phyloP scores from a whole-genome alignment of 1,140 invertebrate genomes.

The Mylabris phalerata region DNA sequence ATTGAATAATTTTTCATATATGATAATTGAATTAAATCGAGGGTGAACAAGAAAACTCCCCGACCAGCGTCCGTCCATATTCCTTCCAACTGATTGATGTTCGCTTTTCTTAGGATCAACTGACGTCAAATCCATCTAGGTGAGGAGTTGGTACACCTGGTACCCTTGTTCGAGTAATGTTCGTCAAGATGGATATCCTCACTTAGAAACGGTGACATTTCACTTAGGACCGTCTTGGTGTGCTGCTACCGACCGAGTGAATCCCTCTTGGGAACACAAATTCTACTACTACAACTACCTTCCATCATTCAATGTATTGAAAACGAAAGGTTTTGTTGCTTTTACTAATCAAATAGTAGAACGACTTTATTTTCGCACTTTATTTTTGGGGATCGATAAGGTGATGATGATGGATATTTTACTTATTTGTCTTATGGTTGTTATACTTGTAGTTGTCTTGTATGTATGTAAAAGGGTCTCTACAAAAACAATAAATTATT shows the following conservation, averaged over 20 bases:
- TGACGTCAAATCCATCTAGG: conserved; percentile 26
- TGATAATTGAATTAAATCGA: background rate
- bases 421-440: no score
- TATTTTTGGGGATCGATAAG: no score
- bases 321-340: no score
- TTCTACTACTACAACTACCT: background rate
- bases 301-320: no score
- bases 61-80: background rate
- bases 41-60: background rate
- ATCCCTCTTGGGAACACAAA: conserved; percentile 3
- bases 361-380: no score
- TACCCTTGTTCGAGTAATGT: background rate
- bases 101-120: conserved; percentile 20
- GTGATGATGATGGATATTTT: no score
- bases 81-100: conserved; percentile 17
- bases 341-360: no score
- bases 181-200: conserved; percentile 18
- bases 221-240: conserved; percentile 18
- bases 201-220: conserved; percentile 26
- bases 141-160: conserved; percentile 21
- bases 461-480: no score
- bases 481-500: no score
- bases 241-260: conserved; percentile 4
- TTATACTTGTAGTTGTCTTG: no score
- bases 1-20: no score